phyloP scores from a whole-genome alignment of 2,888 invertebrate genomes.

The Macrosiphum euphorbiae region DNA sequence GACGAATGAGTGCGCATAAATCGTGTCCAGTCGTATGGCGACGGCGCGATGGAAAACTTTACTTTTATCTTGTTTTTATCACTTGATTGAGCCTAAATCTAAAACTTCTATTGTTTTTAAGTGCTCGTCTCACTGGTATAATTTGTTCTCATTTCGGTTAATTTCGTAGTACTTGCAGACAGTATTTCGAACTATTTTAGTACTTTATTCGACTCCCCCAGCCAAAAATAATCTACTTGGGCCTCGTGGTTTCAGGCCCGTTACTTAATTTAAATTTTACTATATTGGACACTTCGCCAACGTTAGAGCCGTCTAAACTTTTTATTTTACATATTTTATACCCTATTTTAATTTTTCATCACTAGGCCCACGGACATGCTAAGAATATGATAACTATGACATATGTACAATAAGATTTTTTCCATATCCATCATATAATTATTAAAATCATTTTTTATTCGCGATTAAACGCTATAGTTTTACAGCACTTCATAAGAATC shows the following conservation, averaged over 20 bases:
- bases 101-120: constrained; percentile 13
- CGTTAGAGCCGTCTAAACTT: background rate
- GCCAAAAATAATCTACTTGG: background rate
- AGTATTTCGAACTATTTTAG: background rate
- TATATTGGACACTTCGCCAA: background rate
- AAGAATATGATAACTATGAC: background rate
- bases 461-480: background rate
- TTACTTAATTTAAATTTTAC: background rate
- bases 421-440: background rate
- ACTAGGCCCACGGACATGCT: background rate
- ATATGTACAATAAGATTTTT: background rate
- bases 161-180: background rate
- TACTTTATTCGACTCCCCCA: background rate
- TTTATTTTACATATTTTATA: constrained; percentile 5
- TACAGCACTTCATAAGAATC: background rate
- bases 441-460: background rate
- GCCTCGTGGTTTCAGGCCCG: background rate
- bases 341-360: background rate
- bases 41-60: background rate
- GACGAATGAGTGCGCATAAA: background rate
- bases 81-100: background rate
- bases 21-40: background rate
- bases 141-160: background rate
- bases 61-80: constrained; percentile 15
- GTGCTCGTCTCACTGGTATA: background rate